phyloP scores from a whole-genome alignment of 2,888 invertebrate species.

The Eremobia ochroleuca region DNA sequence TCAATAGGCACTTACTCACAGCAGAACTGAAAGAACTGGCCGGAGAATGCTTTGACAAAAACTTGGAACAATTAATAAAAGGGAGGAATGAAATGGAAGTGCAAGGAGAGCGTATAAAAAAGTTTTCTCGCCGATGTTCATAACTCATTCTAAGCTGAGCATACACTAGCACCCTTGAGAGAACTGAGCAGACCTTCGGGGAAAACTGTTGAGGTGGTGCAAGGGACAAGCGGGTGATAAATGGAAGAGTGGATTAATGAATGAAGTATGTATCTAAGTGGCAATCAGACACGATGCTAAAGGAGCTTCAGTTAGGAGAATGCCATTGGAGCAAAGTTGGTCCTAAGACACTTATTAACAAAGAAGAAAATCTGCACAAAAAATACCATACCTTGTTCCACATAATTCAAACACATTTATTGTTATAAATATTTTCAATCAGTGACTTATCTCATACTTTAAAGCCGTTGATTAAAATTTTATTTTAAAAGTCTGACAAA shows the following conservation, averaged over 20 bases:
- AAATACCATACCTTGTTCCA: too few relatives aligned
- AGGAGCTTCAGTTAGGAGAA: not conserved
- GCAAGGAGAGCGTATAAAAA: conserved; percentile 69
- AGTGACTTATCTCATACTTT: too few relatives aligned
- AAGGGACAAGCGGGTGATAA: conserved; percentile 19
- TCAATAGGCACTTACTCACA: conserved; percentile 45
- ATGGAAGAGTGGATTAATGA: not conserved
- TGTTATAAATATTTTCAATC: too few relatives aligned
- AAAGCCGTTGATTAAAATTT: too few relatives aligned
- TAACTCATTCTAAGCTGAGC: conserved; percentile 77
- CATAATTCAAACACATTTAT: too few relatives aligned
- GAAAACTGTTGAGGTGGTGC: conserved; percentile 50
- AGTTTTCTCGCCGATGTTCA: conserved; percentile 72
- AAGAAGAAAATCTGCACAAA: too few relatives aligned
- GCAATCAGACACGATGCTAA: not conserved
- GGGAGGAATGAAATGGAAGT: conserved; percentile 51
- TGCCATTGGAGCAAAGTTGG: not conserved
- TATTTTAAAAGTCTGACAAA: too few relatives aligned
- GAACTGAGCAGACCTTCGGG: conserved; percentile 69
- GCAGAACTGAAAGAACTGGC: conserved; percentile 22
- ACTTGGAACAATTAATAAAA: conserved; percentile 61
- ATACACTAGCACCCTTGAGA: conserved; percentile 74
- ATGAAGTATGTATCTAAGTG: not conserved
- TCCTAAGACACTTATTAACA: not conserved
- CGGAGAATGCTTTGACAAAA: conserved; percentile 48